Base-by-base conservation (phyloP, 2,888 invertebrate genomes). In the Eristalis arbustorum region DNA sequence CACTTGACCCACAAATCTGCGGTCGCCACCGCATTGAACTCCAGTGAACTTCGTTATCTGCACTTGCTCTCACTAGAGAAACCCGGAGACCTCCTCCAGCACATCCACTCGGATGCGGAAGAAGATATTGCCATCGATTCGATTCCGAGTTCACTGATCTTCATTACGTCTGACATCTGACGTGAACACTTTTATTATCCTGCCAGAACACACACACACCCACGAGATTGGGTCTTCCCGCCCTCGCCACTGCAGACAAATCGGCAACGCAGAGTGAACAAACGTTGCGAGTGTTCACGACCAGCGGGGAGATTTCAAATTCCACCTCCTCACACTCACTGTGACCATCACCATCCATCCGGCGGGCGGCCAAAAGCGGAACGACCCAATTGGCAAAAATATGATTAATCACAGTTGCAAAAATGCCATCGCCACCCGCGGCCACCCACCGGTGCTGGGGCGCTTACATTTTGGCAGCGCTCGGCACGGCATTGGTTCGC, bases 381-480 rank as follows among this genome's bases (percentile, higher is more conserved):
- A 90, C 90, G 91, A 90, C 91, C 89, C 91, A 91, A 91, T 91
- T 91, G 92, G 91, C 90, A 89, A 89, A 89, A 91, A 91, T 91
- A 91, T 91, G 91, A 91, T 91, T 91, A 91, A 91, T 91, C 89
- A 89, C 89, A 90, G 87, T 87, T 87, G 82, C 82, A 79, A 82
- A 87, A 78, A 87, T 83, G 87, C 87, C 87, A 87, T 83, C 74
- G 11, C 87, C 82, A 87, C 82, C 87, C 87, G 87, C 74, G 14
- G 42, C 81, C 68, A 49, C 72, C 73, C 14, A 5, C 28, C 5
- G 5, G 4, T 5, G 5, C 2, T 14, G 25, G 10, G 37, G 14
- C 18, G 14, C 59, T 78, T 67, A 78, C 64, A 31, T 77, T 59
- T 37, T 81, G 81, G 81, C 80, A 81, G 23, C 63, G 67, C 63